A percentile compares a stretch with the other conserved stretches of the same genome.
These are phyloP conservation scores for Cricetomys ansorgei DNA, from an alignment of 2,113 vertebrate species.

Conservation along the genomic window DNA sequence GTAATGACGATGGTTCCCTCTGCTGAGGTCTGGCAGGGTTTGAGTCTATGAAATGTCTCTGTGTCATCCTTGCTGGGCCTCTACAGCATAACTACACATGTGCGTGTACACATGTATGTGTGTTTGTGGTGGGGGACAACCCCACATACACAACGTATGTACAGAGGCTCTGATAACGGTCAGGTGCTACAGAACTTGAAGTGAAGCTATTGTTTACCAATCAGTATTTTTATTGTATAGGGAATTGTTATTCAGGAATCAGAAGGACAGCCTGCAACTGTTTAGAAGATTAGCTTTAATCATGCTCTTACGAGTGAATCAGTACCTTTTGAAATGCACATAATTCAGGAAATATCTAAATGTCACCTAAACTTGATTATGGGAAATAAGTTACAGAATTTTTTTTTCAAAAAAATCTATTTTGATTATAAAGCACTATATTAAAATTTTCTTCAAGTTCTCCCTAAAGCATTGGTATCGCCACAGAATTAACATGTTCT, in stretches of 20 bases:
- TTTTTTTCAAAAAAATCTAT: not conserved
- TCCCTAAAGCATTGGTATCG: not conserved
- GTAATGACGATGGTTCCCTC: too few relatives aligned
- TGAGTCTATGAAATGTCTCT: too few relatives aligned
- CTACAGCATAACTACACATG: too few relatives aligned
- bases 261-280: not conserved
- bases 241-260: conserved; percentile 3
- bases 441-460: not conserved
- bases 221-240: not conserved
- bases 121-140: not conserved
- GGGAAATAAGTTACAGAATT: not conserved
- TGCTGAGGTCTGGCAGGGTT: too few relatives aligned
- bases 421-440: conserved; percentile 6
- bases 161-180: not conserved
- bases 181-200: not conserved
- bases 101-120: not conserved
- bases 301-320: not conserved
- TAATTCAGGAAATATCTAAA: not conserved
- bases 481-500: not conserved
- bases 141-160: too few relatives aligned
- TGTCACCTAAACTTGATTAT: not conserved
- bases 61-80: too few relatives aligned
- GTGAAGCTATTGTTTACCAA: not conserved
- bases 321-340: not conserved
- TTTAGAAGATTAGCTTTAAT: not conserved